Conservation (phyloP, 1,140 invertebrate species). For the Caenorhabditis tropicalis region DNA sequence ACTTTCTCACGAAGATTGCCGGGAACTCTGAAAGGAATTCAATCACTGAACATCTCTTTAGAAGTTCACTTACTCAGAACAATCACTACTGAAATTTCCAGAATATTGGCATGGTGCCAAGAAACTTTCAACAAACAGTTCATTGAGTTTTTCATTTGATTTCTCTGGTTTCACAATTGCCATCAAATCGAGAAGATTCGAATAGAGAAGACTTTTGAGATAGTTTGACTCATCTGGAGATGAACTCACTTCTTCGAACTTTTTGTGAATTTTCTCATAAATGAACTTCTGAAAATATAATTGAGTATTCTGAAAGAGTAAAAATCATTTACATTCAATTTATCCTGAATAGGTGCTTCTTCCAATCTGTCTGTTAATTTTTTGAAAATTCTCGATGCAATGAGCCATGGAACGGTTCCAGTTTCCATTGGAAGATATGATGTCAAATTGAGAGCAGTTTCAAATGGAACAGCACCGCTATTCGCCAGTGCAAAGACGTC, state of each 20-base stretch:
- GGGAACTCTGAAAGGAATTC: not conserved
- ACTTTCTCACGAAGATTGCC: conserved; percentile 20
- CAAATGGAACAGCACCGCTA: conserved; percentile 21
- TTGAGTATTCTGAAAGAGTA: too few species aligned
- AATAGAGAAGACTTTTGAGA: not conserved
- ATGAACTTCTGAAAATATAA: not conserved
- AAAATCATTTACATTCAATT: conserved; percentile 10
- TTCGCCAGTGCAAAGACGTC: conserved; percentile 1
- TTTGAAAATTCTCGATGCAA: conserved; percentile 4
- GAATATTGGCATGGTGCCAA: not conserved
- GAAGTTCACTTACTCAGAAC: not conserved
- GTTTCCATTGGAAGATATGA: conserved; percentile 10
- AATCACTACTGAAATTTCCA: conserved; percentile 33
- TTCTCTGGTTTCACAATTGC: conserved; percentile 20
- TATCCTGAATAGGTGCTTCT: not conserved
- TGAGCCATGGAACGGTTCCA: conserved; percentile 31
- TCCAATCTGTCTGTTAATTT: conserved; percentile 19
- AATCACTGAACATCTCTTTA: too few species aligned
- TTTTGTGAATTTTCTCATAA: conserved; percentile 11
- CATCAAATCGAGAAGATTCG: conserved; percentile 1
- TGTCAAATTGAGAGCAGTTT: conserved; percentile 23
- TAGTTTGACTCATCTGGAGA: conserved; percentile 1
- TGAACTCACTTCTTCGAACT: not conserved
- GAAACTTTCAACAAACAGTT: not conserved
- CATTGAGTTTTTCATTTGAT: conserved; percentile 11